Evolutionary conservation across 2,888 invertebrate species (phyloP), one percentile per base, ranked within the genome.

Genomic region (Unio delphinus): DNA sequence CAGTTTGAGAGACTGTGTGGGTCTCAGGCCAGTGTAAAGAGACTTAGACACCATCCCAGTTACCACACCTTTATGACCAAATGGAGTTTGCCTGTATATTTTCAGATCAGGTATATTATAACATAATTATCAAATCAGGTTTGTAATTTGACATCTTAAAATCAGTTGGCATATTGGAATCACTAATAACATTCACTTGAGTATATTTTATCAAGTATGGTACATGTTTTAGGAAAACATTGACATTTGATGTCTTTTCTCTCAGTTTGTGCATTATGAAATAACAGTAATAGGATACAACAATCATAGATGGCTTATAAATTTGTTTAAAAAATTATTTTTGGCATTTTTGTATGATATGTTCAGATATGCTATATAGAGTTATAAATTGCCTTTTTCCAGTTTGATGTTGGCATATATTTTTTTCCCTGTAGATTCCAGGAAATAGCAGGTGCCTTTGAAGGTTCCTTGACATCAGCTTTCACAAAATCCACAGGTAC

Each of bases 31-130:
- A 92, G 93, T 75, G 91, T 92, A 0, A 91, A 92, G 73, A 86
- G 92, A 34, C 92, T 96, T 68, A 92, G 93, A 76, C 91, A 92
- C 67, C 94, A 95, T 85, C 90, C 92, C 2, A 94, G 94, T 76
- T 96, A 95, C 86, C 93, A 93, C 84, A 93, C 93, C 76, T 96
- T 96, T 87, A 93, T 95, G 80, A 93, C 93, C 78, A 94, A 95
- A 81, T 98, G 97, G 95, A 98, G 97, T 90, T 92, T 98, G 65
- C 95, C 96, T 18, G 97, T 98, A n/a, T 98, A 98, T 90, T 98
- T 96, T 90, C 97, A 98, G 91, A 95, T 96, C 80, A 93, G 92
- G 92, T 92, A 79, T 72, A 54, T n/a, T 60, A 28, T 58, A n/a
- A 23, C n/a, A n/a, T 20, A 23, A 26, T 11, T 23, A 58, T 15